A percentile compares a stretch with the other conserved stretches of the same genome.
These are phyloP conservation scores for Microcebus lehilahytsara DNA, from an alignment of 2,113 vertebrate genomes.

Conservation along the genomic window DNA sequence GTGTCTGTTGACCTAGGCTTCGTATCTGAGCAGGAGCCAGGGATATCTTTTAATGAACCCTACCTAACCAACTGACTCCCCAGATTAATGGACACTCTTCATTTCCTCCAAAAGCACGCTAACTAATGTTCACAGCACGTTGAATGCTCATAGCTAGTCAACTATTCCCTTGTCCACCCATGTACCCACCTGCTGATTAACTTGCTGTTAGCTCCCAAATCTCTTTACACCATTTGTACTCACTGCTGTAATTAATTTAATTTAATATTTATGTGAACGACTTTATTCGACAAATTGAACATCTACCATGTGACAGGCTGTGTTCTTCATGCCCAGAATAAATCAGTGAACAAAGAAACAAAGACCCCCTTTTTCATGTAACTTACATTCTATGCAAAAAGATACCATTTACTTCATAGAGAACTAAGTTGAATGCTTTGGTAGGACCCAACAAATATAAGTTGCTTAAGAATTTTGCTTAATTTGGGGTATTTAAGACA, in stretches of 20 bases:
- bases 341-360: not conserved
- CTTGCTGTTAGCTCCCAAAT: not conserved
- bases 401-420: not conserved
- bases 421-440: not conserved
- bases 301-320: not conserved
- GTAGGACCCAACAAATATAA: slow-evolving; percentile 27
- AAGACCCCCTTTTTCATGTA: not conserved
- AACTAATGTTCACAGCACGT: not conserved
- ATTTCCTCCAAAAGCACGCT: not conserved
- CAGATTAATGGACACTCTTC: not conserved
- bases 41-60: not conserved
- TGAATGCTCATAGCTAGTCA: not conserved
- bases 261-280: not conserved
- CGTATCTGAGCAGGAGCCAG: not conserved
- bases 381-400: not conserved
- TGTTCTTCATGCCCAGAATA: not conserved
- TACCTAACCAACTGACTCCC: not conserved
- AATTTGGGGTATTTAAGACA: not conserved
- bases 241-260: not conserved
- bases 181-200: not conserved
- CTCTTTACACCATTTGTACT: not conserved
- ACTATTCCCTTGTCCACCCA: too few species aligned
- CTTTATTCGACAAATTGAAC: not conserved
- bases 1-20: not conserved
- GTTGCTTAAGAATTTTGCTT: not conserved